phyloP scores from a whole-genome alignment of 1,140 invertebrate genomes.

The Lanistes nyassanus region DNA sequence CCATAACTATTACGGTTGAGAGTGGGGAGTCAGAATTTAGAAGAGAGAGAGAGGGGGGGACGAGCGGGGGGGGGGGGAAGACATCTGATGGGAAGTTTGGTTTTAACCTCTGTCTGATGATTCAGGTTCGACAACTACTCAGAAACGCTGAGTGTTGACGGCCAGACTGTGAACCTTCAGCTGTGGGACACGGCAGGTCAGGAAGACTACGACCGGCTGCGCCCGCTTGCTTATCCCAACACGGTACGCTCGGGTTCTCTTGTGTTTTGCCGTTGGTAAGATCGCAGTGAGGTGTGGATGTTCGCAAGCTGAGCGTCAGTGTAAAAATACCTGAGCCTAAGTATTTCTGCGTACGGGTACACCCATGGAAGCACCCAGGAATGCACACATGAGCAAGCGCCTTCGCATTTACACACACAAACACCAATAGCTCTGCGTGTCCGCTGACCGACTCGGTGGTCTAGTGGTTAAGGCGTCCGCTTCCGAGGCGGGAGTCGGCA shows the following conservation, averaged over 20 bases:
- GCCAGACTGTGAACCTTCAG: constrained; percentile 34
- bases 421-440: too few species aligned
- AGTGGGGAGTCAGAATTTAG: neutral
- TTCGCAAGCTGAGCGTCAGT: neutral
- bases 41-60: neutral
- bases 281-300: neutral
- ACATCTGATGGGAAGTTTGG: neutral
- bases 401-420: neutral
- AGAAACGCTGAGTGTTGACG: constrained; percentile 4
- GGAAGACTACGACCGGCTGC: constrained; percentile 34
- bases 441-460: too few species aligned
- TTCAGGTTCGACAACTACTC: constrained; percentile 24
- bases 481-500: too few species aligned
- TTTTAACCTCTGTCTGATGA: neutral
- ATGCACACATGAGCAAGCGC: neutral
- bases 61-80: neutral
- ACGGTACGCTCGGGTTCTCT: constrained; percentile 68
- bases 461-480: too few species aligned
- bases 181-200: constrained; percentile 83
- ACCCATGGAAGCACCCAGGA: neutral
- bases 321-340: neutral
- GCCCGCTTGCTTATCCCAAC: constrained; percentile 85
- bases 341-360: neutral
- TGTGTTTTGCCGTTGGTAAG: neutral
- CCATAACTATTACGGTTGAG: too few species aligned